Evolutionary conservation across 1,140 invertebrate species (phyloP).

Genomic region (Drosophila lacteicornis): DNA sequence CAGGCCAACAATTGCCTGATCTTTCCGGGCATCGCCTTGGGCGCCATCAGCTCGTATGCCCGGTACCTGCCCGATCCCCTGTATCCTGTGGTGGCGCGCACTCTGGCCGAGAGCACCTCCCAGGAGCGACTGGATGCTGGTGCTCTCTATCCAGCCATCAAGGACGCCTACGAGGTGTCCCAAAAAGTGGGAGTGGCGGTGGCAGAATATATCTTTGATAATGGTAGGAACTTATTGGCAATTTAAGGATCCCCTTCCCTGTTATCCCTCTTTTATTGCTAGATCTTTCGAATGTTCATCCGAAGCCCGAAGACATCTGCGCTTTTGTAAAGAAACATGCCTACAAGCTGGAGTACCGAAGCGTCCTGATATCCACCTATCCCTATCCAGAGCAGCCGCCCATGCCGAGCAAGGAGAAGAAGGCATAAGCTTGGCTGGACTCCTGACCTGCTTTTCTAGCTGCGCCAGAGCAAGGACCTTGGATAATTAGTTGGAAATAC

Average conservation of each 20-base stretch:
- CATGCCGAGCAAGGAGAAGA: not conserved
- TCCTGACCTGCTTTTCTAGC: slow-evolving; percentile 19
- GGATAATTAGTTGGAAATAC: slow-evolving; percentile 28
- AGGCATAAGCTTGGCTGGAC: slow-evolving; percentile 6
- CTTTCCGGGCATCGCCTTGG: slow-evolving; percentile 96
- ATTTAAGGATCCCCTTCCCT: not conserved
- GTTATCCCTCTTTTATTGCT: not conserved
- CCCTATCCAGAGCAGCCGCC: slow-evolving; percentile 6
- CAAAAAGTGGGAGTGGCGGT: slow-evolving; percentile 93
- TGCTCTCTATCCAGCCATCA: slow-evolving; percentile 95
- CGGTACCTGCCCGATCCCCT: slow-evolving; percentile 93
- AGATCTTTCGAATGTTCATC: slow-evolving; percentile 31
- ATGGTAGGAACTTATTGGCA: slow-evolving; percentile 14
- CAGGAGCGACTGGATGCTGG: slow-evolving; percentile 92
- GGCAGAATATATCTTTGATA: slow-evolving; percentile 93
- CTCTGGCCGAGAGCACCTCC: slow-evolving; percentile 92
- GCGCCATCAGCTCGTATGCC: slow-evolving; percentile 91
- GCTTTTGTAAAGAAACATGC: not conserved
- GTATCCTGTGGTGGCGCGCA: slow-evolving; percentile 94
- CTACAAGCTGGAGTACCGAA: slow-evolving; percentile 27
- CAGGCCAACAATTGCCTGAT: slow-evolving; percentile 99
- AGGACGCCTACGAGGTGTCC: slow-evolving; percentile 93
- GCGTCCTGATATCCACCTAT: slow-evolving; percentile 34
- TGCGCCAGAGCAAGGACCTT: not conserved
- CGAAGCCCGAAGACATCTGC: slow-evolving; percentile 17